Conservation (phyloP, 2,113 vertebrate genomes). For the Capreolus pygargus region DNA sequence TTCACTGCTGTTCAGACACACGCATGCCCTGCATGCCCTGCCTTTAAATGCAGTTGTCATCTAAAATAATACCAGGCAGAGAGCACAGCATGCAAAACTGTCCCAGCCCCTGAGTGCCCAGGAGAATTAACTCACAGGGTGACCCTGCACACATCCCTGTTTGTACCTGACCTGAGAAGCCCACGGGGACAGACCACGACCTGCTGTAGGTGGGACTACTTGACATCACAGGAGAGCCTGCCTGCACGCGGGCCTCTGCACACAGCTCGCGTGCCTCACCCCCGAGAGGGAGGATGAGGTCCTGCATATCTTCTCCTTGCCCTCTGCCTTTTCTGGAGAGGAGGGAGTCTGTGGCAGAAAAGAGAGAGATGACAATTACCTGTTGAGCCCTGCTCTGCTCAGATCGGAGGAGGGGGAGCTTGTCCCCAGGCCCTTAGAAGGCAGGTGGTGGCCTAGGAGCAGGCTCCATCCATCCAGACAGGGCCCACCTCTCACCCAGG, state of each 20-base stretch:
- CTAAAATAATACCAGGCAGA: conserved; percentile 26
- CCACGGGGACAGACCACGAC: neutral
- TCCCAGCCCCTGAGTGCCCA: conserved; percentile 44
- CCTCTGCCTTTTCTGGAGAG: neutral
- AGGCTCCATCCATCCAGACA: neutral
- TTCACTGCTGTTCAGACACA: neutral
- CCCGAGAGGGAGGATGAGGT: neutral
- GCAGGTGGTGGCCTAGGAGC: neutral
- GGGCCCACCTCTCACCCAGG: neutral
- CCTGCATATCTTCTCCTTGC: neutral
- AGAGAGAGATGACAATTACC: neutral
- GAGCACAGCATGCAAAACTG: conserved; percentile 32
- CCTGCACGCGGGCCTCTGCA: neutral
- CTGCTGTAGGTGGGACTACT: neutral
- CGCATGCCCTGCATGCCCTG: too few relatives aligned
- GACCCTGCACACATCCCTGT: conserved; percentile 62
- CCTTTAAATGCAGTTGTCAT: neutral
- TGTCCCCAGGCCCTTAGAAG: neutral
- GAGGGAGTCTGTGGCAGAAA: neutral
- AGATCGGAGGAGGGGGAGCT: neutral
- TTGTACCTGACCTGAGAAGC: conserved; percentile 67
- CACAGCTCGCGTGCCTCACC: neutral
- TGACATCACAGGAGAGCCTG: neutral
- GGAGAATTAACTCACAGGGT: conserved; percentile 67
- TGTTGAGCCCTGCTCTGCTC: neutral